phyloP scores from a whole-genome alignment of 2,113 vertebrate genomes.

The Bostrychus sinensis region DNA sequence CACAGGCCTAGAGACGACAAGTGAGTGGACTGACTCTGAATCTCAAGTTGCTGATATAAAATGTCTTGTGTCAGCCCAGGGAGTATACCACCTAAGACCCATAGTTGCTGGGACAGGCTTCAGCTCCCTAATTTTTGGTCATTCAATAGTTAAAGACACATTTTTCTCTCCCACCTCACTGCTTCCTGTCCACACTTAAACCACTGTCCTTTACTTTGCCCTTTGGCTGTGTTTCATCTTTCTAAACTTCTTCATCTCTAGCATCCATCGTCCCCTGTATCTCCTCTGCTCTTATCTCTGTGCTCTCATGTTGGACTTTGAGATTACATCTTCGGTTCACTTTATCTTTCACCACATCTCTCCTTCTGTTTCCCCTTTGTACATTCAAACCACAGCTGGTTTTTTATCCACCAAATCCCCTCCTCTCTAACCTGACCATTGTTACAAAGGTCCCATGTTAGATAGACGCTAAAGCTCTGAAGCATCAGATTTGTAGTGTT shows the following conservation, averaged over 20 bases:
- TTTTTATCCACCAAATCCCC: neutral
- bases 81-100: too few species aligned
- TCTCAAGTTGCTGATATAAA: neutral
- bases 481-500: too few species aligned
- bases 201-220: constrained; percentile 8
- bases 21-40: constrained; percentile 47
- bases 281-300: constrained; percentile 5
- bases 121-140: too few species aligned
- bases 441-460: too few species aligned
- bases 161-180: too few species aligned
- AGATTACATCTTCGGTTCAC: constrained; percentile 44
- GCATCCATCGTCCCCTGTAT: constrained; percentile 16
- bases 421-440: constrained; percentile 8
- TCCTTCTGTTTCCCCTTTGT: constrained; percentile 10
- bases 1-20: constrained; percentile 67
- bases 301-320: constrained; percentile 19
- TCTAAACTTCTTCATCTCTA: constrained; percentile 18
- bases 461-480: too few species aligned
- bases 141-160: too few species aligned
- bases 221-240: constrained; percentile 14
- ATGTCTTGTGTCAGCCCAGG: too few species aligned
- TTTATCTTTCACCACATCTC: constrained; percentile 35
- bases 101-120: too few species aligned
- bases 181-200: neutral
- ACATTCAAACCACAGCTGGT: constrained; percentile 16